These are phyloP conservation scores for Solenopsis invicta DNA, from an alignment of 1,140 invertebrate genomes.

Conservation along the genomic window DNA sequence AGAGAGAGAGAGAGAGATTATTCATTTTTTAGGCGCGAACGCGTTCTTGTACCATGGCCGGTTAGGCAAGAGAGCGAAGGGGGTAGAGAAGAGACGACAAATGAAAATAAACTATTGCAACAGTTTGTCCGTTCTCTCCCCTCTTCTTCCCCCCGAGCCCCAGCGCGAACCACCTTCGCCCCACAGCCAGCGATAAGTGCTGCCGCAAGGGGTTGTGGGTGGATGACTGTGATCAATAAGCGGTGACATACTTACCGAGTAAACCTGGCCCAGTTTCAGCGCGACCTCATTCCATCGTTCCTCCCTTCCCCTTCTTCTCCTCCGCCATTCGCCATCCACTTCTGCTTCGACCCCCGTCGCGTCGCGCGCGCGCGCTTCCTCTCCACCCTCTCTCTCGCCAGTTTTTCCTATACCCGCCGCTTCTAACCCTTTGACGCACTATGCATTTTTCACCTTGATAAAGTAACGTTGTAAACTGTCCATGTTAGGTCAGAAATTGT, in stretches of 20 bases:
- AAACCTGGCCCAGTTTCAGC: constrained; percentile 85
- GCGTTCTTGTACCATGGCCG: not conserved
- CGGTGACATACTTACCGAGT: constrained; percentile 86
- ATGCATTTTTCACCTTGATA: constrained; percentile 19
- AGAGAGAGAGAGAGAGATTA: no score
- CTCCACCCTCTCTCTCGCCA: constrained; percentile 5
- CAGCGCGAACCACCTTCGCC: not conserved
- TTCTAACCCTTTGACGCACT: constrained; percentile 41
- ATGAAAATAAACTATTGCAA: constrained; percentile 77
- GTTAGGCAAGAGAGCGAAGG: not conserved
- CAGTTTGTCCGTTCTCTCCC: constrained; percentile 67
- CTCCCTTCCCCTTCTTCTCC: constrained; percentile 61
- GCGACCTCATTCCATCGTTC: constrained; percentile 80
- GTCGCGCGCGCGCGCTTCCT: constrained; percentile 35
- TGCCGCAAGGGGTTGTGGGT: constrained; percentile 73
- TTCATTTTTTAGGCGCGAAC: constrained; percentile 12
- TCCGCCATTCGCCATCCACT: constrained; percentile 50
- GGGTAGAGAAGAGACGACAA: constrained; percentile 47
- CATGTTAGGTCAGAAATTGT: not conserved
- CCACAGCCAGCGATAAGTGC: constrained; percentile 64
- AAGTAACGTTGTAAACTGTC: constrained; percentile 23
- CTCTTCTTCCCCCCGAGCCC: not conserved
- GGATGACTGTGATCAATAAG: constrained; percentile 82
- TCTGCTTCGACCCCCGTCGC: constrained; percentile 41
- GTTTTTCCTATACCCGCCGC: constrained; percentile 9